Base-by-base conservation (phyloP, 2,888 invertebrate genomes). In the Pyrochroa serraticornis region DNA sequence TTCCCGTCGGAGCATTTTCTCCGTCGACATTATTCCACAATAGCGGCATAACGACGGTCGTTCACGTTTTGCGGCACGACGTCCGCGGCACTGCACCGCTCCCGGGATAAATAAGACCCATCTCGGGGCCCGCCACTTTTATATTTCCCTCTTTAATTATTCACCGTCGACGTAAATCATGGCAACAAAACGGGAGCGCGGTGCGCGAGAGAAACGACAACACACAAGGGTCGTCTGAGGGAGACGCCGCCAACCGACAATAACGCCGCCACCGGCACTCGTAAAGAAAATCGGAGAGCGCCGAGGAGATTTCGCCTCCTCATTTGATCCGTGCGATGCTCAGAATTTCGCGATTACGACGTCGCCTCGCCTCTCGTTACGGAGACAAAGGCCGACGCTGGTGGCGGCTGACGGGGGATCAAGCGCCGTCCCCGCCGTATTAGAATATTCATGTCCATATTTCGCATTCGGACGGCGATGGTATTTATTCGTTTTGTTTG, bases 401-500 rank as follows among this genome's bases (percentile, higher is more conserved):
- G 64, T 55, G 65, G 57, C 60, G 63, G 63, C 63, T 64, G 65
- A 66, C 64, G 54, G 58, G 65, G 65, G 65, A 64, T 63, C 62
- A 64, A 60, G 59, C 56, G 41, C 53, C 58, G 55, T 57, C 53
- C 38, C 39, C 36, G 42, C 47, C 50, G 54, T 60, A 59, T 61
- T 63, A 63, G 61, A 63, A 63, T 63, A 63, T 63, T 63, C 63
- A 63, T 63, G 63, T 46, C 37, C 50, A 62, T 62, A 62, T 62
- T 62, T 62, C 48, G 62, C 62, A 62, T 62, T 62, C 51, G 58
- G 58, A 55, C 55, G 54, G 47, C 44, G 43, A 10, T 10, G 32
- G 39, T 50, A 50, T 55, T 60, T 60, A 55, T 55, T 55, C 55
- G 60, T 55, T 60, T 51, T 45, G 44, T 54, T 59, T 49, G 52